Evolutionary conservation across 2,797 vertebrate genomes (phyloP), one percentile per base, ranked within the genome.

Genomic region (Tarsius wallacei): DNA sequence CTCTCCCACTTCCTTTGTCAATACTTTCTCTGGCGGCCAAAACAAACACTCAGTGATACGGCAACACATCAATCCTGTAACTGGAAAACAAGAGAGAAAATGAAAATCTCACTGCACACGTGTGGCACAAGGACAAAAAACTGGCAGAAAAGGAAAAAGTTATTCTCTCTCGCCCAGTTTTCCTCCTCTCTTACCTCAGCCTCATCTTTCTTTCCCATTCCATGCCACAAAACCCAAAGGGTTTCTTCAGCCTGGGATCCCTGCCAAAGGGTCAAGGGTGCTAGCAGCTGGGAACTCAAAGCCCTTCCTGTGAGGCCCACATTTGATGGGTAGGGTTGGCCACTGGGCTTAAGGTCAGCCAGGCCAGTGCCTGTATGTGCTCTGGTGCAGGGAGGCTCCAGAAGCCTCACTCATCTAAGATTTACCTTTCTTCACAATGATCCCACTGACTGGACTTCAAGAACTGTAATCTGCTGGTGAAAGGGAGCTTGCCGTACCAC

Each of bases 11-110:
- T 97, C 93, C 96, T 94, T 83, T 93, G 91, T 98, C 84, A 93
- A 86, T 86, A 94, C 96, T 97, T 98, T 94, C 97, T 94, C 97
- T 9, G 26, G 87, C 87, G 64, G 90, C 96, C 97, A 97, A 96
- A 98, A 97, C 89, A 96, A 97, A 95, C 93, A 97, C 28, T 90
- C 76, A 22, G 87, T 66, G 73, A 57, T 61, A 81, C 4, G 5
- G 80, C 71, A 91, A 78, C 63, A 90, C 71, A 94, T 61, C 76
- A 80, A 26, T 17, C 73, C 63, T 59, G 57, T 63, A 87, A 94
- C 42, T 47, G 55, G 53, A 76, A 80, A 86, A 42, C 13, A 70
- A 42, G 74, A 36, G n/a, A 84, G 31, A 66, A 83, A 90, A 90
- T 26, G 64, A 90, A 95, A 93, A 57, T 53, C 81, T 92, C 92